Percentiles rank a stretch among this genome's conserved stretches.
These are phyloP conservation scores for Fragum sueziense DNA, from an alignment of 2,888 invertebrate species.

Conservation along the genomic window DNA sequence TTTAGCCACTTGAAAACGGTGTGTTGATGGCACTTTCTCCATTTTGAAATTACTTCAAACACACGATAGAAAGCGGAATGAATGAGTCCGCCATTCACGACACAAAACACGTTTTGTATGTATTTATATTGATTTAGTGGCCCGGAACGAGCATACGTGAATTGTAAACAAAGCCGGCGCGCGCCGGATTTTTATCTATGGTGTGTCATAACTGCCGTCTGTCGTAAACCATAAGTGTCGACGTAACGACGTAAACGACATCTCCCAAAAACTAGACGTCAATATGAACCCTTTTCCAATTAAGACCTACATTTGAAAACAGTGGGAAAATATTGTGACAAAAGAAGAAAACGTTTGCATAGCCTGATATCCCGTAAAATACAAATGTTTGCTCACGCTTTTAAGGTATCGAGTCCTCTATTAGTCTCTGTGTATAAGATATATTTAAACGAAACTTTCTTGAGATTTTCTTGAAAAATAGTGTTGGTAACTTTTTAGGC, in stretches of 20 bases:
- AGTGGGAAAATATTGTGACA: not conserved
- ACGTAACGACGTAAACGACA: no score
- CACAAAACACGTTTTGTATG: conserved; percentile 12
- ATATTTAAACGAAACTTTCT: no score
- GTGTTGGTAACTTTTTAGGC: no score
- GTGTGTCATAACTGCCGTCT: not conserved
- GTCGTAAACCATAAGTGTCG: no score
- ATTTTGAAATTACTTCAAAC: conserved; percentile 34
- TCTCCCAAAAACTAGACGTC: not conserved
- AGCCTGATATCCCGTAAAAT: no score
- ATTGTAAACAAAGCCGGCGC: conserved; percentile 7
- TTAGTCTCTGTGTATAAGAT: no score
- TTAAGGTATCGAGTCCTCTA: no score
- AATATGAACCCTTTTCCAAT: not conserved
- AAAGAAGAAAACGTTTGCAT: not conserved
- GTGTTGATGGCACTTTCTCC: conserved; percentile 64
- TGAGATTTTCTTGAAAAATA: no score
- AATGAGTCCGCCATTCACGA: conserved; percentile 11
- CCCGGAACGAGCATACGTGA: conserved; percentile 10
- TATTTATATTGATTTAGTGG: conserved; percentile 11
- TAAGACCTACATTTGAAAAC: not conserved
- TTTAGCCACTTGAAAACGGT: conserved; percentile 75
- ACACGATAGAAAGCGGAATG: not conserved
- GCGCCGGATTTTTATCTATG: not conserved
- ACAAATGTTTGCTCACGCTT: no score